Evolutionary conservation across 2,797 vertebrate species (phyloP), one percentile per base, ranked within the genome.

Genomic region (Balearica regulorum): DNA sequence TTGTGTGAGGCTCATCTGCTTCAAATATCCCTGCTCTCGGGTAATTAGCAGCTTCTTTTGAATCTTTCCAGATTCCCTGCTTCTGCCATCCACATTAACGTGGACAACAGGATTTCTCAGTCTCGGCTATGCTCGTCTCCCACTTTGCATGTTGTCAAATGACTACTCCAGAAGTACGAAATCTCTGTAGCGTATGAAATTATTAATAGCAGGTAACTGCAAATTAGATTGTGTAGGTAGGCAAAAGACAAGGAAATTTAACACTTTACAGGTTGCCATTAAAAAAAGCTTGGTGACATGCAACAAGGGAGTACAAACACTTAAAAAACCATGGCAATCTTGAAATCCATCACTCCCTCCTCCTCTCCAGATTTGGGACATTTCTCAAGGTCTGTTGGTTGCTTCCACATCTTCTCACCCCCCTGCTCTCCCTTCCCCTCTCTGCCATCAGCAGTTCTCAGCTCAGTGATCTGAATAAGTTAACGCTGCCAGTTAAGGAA

Each of bases 31-130:
- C 83, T 72, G 20, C 28, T 87, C 22, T 16, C 3, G 5, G 44
- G 44, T 86, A 90, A 65, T 86, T 82, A 68, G 33, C 39, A 72
- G 10, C 41, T 78, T 11, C 61, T 81, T 83, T 26, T 29, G 44
- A 64, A 43, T 65, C 41, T 35, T 78, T 57, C 69, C 72, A 54
- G 54, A 46, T 81, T 81, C 16, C 11, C 53, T 75, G 44, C 26
- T 81, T 64, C 83, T 93, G 76, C 80, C 92, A 90, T 58, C 88
- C 80, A 64, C 80, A 4, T 71, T 49, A 9, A 57, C 0, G 0
- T 57, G 83, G 94, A 91, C 93, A 86, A 65, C 10, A 1, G 18
- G 90, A 54, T 86, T 91, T 75, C 87, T 94, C 61, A 65, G 53
- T 20, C 87, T 83, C 0, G 0, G 19, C 35, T 89, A 16, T 20